Evolutionary conservation across 2,113 vertebrate species (phyloP).

Genomic region (Brachypteracias leptosomus): DNA sequence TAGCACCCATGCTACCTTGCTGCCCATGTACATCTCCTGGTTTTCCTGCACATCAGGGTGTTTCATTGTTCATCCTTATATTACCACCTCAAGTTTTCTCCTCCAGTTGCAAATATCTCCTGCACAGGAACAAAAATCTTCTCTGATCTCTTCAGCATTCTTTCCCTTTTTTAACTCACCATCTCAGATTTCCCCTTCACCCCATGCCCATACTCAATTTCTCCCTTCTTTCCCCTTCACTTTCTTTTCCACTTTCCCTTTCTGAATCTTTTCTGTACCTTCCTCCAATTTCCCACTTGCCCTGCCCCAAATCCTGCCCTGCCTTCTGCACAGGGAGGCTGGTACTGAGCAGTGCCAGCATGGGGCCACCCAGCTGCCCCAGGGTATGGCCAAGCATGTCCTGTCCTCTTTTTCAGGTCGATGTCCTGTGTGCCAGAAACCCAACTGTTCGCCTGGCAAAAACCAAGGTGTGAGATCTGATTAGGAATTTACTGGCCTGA

Average conservation of each 20-base stretch:
- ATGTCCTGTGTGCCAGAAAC: background rate
- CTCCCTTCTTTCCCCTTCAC: background rate
- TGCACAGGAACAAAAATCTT: background rate
- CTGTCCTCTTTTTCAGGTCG: conserved; percentile 20
- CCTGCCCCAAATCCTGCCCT: background rate
- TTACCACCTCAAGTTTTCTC: background rate
- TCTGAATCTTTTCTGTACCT: background rate
- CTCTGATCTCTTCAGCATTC: background rate
- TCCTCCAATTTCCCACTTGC: background rate
- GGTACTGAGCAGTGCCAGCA: background rate
- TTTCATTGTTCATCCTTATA: background rate
- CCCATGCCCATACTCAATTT: background rate
- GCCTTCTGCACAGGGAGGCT: background rate
- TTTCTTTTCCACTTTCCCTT: background rate
- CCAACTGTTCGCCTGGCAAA: conserved; percentile 1
- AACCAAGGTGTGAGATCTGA: background rate
- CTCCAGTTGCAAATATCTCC: background rate
- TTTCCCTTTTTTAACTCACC: background rate
- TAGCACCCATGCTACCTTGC: background rate
- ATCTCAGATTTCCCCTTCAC: background rate
- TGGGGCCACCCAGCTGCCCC: background rate
- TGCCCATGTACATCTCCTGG: background rate
- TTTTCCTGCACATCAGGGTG: background rate
- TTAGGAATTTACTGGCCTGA: background rate
- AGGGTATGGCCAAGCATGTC: background rate